Evolutionary conservation across 2,113 vertebrate genomes (phyloP).

Genomic region (Perccottus glenii): DNA sequence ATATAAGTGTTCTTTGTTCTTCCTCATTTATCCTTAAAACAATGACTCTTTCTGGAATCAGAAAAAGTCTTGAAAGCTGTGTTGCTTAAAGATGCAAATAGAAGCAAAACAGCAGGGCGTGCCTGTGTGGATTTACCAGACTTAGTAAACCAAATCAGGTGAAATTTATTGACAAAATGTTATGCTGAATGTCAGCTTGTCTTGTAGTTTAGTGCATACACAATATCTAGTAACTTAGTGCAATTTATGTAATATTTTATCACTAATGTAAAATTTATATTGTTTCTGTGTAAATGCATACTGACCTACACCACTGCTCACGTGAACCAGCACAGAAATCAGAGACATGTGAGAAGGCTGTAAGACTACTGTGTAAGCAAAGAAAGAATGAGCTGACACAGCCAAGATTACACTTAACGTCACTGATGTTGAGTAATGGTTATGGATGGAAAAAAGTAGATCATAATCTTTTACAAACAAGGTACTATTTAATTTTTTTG

Average conservation of each 20-base stretch:
- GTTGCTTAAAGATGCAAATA: slow-evolving; percentile 23
- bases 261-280: not conserved
- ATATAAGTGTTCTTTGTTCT: too few relatives aligned
- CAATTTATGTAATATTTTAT: not conserved
- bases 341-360: not conserved
- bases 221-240: too few relatives aligned
- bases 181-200: too few relatives aligned
- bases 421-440: not conserved
- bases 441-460: not conserved
- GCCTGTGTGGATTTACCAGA: not conserved
- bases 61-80: not conserved
- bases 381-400: not conserved
- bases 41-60: slow-evolving; percentile 41
- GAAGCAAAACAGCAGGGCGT: slow-evolving; percentile 21
- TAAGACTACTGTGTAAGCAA: not conserved
- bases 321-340: not conserved
- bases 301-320: not conserved
- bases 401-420: not conserved
- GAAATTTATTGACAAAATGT: not conserved
- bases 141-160: not conserved
- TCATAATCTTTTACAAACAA: not conserved
- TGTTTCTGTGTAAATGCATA: not conserved
- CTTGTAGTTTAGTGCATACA: too few relatives aligned
- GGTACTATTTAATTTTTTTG: not conserved
- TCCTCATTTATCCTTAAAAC: slow-evolving; percentile 24